Evolutionary conservation across 2,797 vertebrate genomes (phyloP).

Genomic region (Lutra lutra): DNA sequence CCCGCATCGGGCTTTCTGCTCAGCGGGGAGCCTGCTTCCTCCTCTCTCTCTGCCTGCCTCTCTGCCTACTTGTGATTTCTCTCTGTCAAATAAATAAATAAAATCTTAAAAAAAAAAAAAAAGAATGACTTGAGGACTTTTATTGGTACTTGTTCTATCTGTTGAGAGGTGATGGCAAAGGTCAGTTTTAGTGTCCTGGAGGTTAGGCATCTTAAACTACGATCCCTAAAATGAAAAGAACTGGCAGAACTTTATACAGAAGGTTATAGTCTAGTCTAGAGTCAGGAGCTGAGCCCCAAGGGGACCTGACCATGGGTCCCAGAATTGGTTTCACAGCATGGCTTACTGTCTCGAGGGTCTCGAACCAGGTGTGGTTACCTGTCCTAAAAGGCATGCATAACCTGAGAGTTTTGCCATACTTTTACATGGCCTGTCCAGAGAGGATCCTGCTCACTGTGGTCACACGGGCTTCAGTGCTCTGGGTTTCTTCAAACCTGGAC

Average conservation of each 20-base stretch:
- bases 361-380: not conserved
- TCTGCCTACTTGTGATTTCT: no score
- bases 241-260: not conserved
- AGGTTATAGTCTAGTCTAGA: not conserved
- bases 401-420: not conserved
- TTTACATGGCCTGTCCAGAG: not conserved
- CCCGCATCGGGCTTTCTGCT: no score
- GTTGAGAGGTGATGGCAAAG: not conserved
- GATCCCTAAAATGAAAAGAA: not conserved
- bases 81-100: no score
- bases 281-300: not conserved
- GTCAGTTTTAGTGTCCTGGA: not conserved
- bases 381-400: not conserved
- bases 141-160: not conserved
- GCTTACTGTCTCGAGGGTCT: not conserved
- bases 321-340: not conserved
- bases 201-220: not conserved
- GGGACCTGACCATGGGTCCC: not conserved
- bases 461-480: no score
- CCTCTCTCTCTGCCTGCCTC: no score
- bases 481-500: not conserved
- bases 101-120: no score
- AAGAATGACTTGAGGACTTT: not conserved
- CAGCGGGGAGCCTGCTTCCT: no score
- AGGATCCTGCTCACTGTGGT: not conserved